Conservation (phyloP, 2,888 invertebrate genomes). For the Alloscopus bannaensis region DNA sequence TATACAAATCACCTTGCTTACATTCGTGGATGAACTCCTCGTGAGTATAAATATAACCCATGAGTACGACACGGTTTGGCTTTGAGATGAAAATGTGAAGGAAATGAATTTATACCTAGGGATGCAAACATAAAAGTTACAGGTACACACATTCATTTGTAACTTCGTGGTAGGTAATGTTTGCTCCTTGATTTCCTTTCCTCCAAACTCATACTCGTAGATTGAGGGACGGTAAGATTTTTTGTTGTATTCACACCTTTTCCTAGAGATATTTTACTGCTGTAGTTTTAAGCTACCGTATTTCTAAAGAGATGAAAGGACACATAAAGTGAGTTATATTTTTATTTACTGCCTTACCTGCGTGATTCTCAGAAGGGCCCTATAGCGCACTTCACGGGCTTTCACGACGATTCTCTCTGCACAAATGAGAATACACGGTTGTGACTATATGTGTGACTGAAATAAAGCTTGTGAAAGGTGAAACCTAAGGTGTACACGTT, state of each 20-base stretch:
- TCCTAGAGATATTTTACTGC: conserved; percentile 40
- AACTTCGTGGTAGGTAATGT: conserved; percentile 59
- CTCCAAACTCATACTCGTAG: neutral
- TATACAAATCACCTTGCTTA: too few species aligned
- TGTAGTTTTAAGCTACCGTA: conserved; percentile 27
- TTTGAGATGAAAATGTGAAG: too few species aligned
- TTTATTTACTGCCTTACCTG: conserved; percentile 49
- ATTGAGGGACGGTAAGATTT: conserved; percentile 1
- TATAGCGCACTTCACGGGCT: neutral
- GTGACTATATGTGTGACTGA: conserved; percentile 23
- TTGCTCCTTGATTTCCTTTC: conserved; percentile 56
- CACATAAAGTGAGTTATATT: conserved; percentile 30
- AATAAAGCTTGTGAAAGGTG: neutral
- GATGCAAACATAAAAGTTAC: too few species aligned
- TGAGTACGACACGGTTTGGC: too few species aligned
- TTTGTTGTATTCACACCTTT: conserved; percentile 6
- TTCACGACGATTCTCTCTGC: conserved; percentile 18
- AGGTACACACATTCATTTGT: conserved; percentile 5
- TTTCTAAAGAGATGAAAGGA: neutral
- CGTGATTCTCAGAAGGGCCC: conserved; percentile 35
- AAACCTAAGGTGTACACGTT: neutral
- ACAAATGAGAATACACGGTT: conserved; percentile 14
- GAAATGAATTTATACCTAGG: too few species aligned
- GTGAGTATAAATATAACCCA: too few species aligned
- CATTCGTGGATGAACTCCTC: too few species aligned